A percentile compares a stretch with the other conserved stretches of the same genome.
Conservation (phyloP, 2,888 invertebrate genomes). For the Calliscelio sp. region DNA sequence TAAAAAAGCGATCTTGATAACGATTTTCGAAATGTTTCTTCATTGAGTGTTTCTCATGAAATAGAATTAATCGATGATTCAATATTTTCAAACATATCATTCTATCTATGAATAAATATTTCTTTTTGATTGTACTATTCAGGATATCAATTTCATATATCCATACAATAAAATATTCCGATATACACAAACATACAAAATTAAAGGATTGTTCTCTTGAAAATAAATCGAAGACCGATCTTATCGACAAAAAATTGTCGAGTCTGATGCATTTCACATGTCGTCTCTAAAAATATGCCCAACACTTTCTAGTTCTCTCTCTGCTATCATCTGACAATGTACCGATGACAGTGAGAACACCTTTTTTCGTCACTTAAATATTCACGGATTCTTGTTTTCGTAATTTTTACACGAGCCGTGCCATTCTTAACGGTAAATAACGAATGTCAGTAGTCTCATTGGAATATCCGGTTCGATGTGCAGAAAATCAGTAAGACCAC, state of each 20-base stretch:
- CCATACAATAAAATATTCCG: too few relatives aligned
- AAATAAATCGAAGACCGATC: too few relatives aligned
- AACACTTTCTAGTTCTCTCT: too few relatives aligned
- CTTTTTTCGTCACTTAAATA: conserved; percentile 47
- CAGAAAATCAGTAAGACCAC: conserved; percentile 75
- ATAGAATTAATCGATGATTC: conserved; percentile 1
- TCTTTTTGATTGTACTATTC: background rate
- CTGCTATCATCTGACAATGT: conserved; percentile 48
- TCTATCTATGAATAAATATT: too few relatives aligned
- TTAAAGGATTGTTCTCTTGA: background rate
- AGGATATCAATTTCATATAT: too few relatives aligned
- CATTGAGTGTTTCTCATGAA: background rate
- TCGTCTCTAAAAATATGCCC: conserved; percentile 24
- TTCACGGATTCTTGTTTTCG: conserved; percentile 63
- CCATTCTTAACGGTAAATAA: conserved; percentile 58
- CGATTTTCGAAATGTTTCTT: too few relatives aligned
- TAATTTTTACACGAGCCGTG: conserved; percentile 57
- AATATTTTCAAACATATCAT: background rate
- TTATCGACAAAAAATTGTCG: background rate
- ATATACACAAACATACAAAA: background rate
- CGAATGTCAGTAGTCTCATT: conserved; percentile 47
- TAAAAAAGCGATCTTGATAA: conserved; percentile 40
- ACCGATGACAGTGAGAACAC: conserved; percentile 34
- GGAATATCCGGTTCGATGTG: conserved; percentile 66
- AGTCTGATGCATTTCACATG: conserved; percentile 28